Evolutionary conservation across 2,888 invertebrate species (phyloP), one percentile per base, ranked within the genome.

Genomic region (Creontiades dilutus): DNA sequence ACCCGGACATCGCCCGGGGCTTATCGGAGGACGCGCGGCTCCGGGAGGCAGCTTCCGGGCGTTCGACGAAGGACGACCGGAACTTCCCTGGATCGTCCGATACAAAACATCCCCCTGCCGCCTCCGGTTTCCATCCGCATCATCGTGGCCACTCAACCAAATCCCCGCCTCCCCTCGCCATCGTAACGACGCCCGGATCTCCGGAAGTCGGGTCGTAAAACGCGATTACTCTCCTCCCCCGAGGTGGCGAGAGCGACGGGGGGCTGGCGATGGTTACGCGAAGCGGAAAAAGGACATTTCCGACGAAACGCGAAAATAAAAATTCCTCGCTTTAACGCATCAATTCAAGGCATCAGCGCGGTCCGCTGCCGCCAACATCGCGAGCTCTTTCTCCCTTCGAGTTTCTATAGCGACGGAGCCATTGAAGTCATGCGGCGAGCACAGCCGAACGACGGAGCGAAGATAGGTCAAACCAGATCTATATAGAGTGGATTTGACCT

Each of bases 261-360:
- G 23, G 19, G 23, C 5, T 16, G 5, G 57, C 57, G 57, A 57
- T 57, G 14, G 57, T 57, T 57, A 57, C 57, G 57, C 57, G 57
- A 57, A 57, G 57, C 57, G 57, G 68, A 68, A 68, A 68, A 68
- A 68, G 68, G 68, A 27, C 11, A 68, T 68, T 68, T 68, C 68
- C 68, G 68, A 19, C 19, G 68, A 23, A 68, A 68, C 27, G 68
- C 23, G 68, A 19, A 27, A 68, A 68, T 68, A 68, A 68, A 68
- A 68, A 68, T 68, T 68, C 68, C 68, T 27, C 68, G 68, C 68
- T 68, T 27, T 27, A 27, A 9, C 19, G 68, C 68, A 68, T 68
- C 68, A 68, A 68, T 68, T 68, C 68, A 27, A 68, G 19, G n/a
- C 57, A 57, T 57, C 57, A n/a, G 57, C 14, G 57, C 57, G 68